Percentiles rank a stretch among this genome's conserved stretches.
These are phyloP conservation scores for Leucophenga montana DNA, from an alignment of 2,888 invertebrate species.

Conservation along the genomic window DNA sequence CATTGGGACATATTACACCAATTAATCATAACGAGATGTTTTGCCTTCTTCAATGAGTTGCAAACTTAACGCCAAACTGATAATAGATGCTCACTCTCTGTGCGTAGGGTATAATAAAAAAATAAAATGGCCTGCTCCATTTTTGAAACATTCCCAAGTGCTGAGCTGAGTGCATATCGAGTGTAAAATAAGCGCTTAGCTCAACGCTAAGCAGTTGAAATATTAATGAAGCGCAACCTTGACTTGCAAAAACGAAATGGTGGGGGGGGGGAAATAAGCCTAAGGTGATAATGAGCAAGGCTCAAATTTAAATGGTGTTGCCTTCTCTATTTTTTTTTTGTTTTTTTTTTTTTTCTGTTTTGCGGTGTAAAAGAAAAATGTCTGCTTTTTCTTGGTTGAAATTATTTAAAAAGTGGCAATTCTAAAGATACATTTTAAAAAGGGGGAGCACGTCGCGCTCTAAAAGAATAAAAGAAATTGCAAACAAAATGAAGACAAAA, in stretches of 20 bases:
- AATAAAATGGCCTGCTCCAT: no score
- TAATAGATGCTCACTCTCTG: no score
- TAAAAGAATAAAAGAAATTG: conserved; percentile 3
- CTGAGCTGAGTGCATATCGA: no score
- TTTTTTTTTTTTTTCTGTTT: not conserved
- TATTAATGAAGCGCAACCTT: conserved; percentile 3
- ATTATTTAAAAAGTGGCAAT: not conserved
- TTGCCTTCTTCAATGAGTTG: no score
- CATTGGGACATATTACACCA: no score
- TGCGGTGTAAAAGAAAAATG: not conserved
- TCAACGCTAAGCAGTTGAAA: conserved; percentile 1
- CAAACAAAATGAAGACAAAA: conserved; percentile 21
- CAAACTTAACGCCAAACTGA: no score
- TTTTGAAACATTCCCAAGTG: no score
- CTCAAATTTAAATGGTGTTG: not conserved
- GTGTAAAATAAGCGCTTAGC: not conserved
- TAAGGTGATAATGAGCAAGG: not conserved
- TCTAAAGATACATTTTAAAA: not conserved
- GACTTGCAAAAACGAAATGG: not conserved
- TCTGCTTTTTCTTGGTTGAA: no score
- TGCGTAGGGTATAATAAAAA: no score
- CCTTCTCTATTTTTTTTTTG: not conserved
- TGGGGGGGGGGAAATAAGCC: conserved; percentile 34
- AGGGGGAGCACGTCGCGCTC: conserved; percentile 1
- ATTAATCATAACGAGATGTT: no score